These are phyloP conservation scores for Brachionichthys hirsutus DNA, from an alignment of 2,113 vertebrate genomes.

Conservation along the genomic window DNA sequence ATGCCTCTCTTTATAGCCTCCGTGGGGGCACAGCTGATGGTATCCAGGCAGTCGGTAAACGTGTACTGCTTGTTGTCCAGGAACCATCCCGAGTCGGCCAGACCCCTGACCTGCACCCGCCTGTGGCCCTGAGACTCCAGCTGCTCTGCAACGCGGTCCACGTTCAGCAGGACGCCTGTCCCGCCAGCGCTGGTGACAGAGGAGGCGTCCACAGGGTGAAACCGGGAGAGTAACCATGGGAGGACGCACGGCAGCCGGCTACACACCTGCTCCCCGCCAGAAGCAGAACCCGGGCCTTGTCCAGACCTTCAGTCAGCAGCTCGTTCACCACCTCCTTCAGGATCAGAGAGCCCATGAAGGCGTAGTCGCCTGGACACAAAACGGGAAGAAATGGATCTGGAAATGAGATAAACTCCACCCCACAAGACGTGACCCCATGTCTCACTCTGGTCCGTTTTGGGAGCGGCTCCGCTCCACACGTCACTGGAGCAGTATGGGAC, in stretches of 20 bases:
- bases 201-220: background rate
- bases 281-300: constrained; percentile 87
- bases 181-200: constrained; percentile 84
- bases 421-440: background rate
- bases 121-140: constrained; percentile 84
- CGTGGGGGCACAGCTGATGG: constrained; percentile 86
- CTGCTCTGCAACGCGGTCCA: constrained; percentile 89
- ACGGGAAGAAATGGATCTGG: background rate
- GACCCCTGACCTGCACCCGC: constrained; percentile 87
- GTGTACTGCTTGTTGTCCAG: constrained; percentile 93
- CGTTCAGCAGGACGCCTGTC: constrained; percentile 91
- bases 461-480: constrained; percentile 90
- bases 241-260: background rate
- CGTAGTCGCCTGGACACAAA: constrained; percentile 83
- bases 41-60: constrained; percentile 87
- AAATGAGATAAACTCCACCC: too few species aligned
- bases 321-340: constrained; percentile 93
- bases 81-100: constrained; percentile 95
- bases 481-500: constrained; percentile 98
- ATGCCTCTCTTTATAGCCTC: constrained; percentile 92
- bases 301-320: constrained; percentile 86
- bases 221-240: accelerated
- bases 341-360: constrained; percentile 95
- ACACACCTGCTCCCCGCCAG: constrained; percentile 92
- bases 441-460: constrained; percentile 90